Evolutionary conservation across 2,113 vertebrate genomes (phyloP), one percentile per base, ranked within the genome.

Genomic region (Pollachius pollachius): DNA sequence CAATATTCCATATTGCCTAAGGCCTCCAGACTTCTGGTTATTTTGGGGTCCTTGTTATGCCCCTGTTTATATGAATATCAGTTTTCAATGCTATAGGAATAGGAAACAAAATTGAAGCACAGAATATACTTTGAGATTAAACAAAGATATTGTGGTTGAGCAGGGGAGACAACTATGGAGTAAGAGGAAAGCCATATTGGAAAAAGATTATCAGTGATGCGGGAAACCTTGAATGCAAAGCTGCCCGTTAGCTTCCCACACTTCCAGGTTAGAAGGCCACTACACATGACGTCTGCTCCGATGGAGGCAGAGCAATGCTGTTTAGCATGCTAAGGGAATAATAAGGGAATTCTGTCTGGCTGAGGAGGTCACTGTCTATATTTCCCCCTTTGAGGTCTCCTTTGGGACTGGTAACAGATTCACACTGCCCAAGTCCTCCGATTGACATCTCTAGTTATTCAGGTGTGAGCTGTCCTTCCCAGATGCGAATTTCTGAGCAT

Each of bases 181-280:
- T 89, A 88, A 88, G 81, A 84, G 73, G 74, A 83, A 79, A 6
- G 62, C 19, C 52, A 56, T 67, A 37, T 62, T 52, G 54, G 15
- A 17, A 71, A 71, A 27, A 52, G 72, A 78, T 77, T 85, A 73
- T 62, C 84, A 90, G 75, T 87, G 83, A 78, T 90, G 85, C 87
- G 87, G 87, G 76, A 88, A 84, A 89, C 87, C 77, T 48, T 81
- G 80, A 86, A 85, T 76, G 73, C 70, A 77, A 81, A 79, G 84
- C 76, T 74, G 62, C 78, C 65, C 62, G 69, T 81, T 87, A 68
- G 67, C 73, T 74, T 68, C 72, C 64, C 19, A 81, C 88, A 83
- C 85, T 85, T 89, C 67, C 23, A 61, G 88, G 84, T 87, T 84
- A 88, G 19, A 68, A 74, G 79, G 79, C 66, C 66, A 48, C 69